Conservation (phyloP, 2,888 invertebrate species). For the Cerastis rubricosa region DNA sequence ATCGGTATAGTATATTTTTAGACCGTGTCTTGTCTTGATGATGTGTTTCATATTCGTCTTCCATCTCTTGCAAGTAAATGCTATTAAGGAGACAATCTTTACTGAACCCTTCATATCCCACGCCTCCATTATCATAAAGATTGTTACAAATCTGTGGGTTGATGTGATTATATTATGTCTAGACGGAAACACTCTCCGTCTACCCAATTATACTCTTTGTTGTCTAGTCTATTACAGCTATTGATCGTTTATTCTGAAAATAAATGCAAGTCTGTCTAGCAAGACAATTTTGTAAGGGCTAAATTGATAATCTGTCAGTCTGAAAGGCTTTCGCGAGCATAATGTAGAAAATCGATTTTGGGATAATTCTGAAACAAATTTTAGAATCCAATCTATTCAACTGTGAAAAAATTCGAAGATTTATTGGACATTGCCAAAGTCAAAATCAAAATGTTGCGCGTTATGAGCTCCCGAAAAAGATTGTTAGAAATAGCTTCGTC, state of each 20-base stretch:
- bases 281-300: background rate
- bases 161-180: conserved; percentile 34
- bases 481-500: conserved; percentile 7
- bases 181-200: conserved; percentile 23
- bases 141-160: conserved; percentile 1
- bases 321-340: background rate
- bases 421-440: too few relatives aligned
- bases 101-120: background rate
- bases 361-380: background rate
- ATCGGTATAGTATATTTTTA: background rate
- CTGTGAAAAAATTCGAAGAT: background rate
- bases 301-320: background rate
- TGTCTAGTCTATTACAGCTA: conserved; percentile 4
- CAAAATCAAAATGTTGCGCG: background rate
- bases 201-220: background rate
- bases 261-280: conserved; percentile 1
- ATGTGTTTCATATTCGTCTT: background rate
- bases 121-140: background rate
- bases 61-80: background rate
- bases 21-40: background rate
- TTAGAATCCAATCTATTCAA: background rate
- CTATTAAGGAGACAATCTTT: background rate
- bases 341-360: background rate
- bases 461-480: background rate
- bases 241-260: background rate